phyloP scores from a whole-genome alignment of 2,797 vertebrate species.

The Simalia tracyae region DNA sequence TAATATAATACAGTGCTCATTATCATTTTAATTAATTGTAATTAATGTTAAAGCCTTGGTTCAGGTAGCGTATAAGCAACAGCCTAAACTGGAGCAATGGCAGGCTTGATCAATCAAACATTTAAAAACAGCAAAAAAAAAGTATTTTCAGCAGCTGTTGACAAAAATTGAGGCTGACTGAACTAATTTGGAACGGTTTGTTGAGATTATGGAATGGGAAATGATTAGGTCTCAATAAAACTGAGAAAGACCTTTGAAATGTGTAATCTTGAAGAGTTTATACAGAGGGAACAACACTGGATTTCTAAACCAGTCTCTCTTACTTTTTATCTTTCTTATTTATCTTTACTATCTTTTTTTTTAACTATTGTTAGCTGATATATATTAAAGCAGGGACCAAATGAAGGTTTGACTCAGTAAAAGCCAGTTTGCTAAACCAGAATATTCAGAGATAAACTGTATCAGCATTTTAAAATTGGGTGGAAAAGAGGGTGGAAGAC shows the following conservation, averaged over 20 bases:
- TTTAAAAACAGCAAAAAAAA: background rate
- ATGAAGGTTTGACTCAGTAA: background rate
- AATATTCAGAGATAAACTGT: background rate
- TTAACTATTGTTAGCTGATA: background rate
- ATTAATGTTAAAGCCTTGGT: background rate
- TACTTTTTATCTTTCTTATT: background rate
- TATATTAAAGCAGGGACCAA: background rate
- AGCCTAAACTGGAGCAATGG: background rate
- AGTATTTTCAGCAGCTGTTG: background rate
- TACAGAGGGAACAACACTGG: background rate
- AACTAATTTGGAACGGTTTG: background rate
- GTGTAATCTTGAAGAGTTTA: background rate
- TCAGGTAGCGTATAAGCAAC: background rate
- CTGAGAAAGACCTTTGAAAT: background rate
- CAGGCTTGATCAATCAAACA: background rate
- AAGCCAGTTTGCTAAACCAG: background rate
- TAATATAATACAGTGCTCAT: background rate
- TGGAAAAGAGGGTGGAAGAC: background rate
- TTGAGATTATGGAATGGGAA: background rate
- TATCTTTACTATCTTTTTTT: background rate
- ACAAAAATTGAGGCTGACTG: background rate
- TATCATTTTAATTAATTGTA: background rate
- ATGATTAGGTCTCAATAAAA: background rate
- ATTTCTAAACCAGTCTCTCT: background rate
- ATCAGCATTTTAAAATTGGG: background rate